These are phyloP conservation scores for Nasua narica DNA, from an alignment of 2,797 vertebrate genomes.

Conservation along the genomic window DNA sequence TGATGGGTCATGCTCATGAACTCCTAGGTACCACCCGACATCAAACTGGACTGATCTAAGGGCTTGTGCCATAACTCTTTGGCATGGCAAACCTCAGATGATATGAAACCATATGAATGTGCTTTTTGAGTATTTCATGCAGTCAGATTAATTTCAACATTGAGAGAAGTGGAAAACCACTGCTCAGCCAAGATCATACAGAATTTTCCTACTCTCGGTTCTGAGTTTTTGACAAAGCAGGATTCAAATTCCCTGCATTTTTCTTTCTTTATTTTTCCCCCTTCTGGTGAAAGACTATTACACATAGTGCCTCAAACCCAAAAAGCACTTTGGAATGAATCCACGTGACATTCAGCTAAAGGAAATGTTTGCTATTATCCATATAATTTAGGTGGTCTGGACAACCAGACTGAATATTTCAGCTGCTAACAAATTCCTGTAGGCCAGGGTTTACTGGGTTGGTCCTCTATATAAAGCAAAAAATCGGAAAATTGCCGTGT, in stretches of 20 bases:
- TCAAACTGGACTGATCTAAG: background rate
- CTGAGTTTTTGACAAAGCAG: background rate
- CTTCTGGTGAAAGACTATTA: background rate
- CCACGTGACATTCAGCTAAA: background rate
- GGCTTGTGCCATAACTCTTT: background rate
- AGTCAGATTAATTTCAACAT: background rate
- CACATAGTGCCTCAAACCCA: background rate
- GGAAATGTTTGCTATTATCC: background rate
- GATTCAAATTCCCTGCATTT: slow-evolving; percentile 21
- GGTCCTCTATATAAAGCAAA: background rate
- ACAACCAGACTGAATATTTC: background rate
- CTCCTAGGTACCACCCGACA: background rate
- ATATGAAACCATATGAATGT: background rate
- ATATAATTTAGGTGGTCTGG: background rate
- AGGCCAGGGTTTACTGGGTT: background rate
- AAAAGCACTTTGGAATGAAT: background rate
- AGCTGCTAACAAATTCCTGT: background rate
- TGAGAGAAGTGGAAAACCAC: slow-evolving; percentile 1
- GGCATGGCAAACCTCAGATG: background rate
- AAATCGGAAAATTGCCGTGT: background rate
- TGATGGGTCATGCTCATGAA: background rate
- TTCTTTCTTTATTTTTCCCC: background rate
- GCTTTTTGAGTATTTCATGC: background rate
- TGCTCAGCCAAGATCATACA: background rate
- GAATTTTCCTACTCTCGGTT: slow-evolving; percentile 18